Evolutionary conservation across 2,797 vertebrate species (phyloP), one percentile per base, ranked within the genome.

Genomic region (Mus caroli): DNA sequence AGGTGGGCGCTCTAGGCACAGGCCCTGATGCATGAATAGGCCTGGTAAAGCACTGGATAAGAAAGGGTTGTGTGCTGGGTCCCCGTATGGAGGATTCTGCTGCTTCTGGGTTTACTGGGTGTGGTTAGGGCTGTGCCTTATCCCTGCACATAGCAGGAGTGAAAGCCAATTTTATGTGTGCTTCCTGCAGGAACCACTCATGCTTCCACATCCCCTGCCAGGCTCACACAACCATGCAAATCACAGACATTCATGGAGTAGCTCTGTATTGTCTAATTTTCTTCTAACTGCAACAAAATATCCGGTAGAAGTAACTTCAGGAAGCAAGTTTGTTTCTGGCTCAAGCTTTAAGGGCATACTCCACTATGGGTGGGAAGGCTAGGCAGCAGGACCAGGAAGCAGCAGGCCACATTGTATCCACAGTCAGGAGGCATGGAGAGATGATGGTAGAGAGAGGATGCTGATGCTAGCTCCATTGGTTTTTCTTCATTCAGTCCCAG

Each of bases 171-270:
- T 67, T 17, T 4, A 1, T 0, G 10, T 90, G 34, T 3, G 52
- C 77, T 22, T 67, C 58, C 24, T 6, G 14, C 0, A 0, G 2
- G 40, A 4, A 50, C 6, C 2, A 7, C 0, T 6, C 37, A 43
- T n/a, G 46, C 58, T 19, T 8, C 9, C 15, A 4, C 12, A 6
- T 14, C 52, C 6, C 31, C 77, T 9, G 9, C 2, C 2, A 0
- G 6, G 19, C 0, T 24, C 54, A 67, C 0, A 3, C 64, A 7
- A 8, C 52, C 22, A 24, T 2, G 34, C 7, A 15, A 4, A 37
- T 13, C 37, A 31, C n/a, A 93, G 46, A 75, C 10, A 4, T 14
- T 58, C 8, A 0, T 4, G 26, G 88, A 52, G 43, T 24, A 1
- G 24, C 58, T 92, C 56, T 37, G 26, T 14, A 8, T 22, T 22